Evolutionary conservation across 2,888 invertebrate species (phyloP).

Genomic region (Pyralis farinalis): DNA sequence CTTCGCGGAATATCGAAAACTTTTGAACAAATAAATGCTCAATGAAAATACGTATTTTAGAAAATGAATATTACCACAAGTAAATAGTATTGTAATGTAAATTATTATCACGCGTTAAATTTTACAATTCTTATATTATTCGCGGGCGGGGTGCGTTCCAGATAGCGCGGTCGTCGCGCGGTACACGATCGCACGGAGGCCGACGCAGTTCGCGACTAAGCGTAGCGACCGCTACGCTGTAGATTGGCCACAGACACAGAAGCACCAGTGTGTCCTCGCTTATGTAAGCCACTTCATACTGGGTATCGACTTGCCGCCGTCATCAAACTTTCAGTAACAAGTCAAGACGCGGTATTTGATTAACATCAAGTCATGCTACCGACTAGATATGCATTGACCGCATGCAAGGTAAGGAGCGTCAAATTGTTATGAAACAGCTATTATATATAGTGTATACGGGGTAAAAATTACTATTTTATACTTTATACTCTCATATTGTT

Average conservation of each 20-base stretch:
- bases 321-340: constrained; percentile 33
- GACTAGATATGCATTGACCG: no score
- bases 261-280: constrained; percentile 24
- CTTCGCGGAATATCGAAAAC: constrained; percentile 54
- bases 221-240: constrained; percentile 25
- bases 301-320: constrained; percentile 35
- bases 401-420: no score
- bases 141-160: constrained; percentile 19
- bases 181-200: constrained; percentile 45
- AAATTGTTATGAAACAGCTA: no score
- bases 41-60: not conserved
- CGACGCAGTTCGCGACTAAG: constrained; percentile 58
- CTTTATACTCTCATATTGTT: no score
- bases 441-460: no score
- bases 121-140: not conserved
- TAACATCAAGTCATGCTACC: not conserved
- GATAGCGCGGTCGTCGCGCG: constrained; percentile 15
- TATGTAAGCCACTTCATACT: constrained; percentile 33
- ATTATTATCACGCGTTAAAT: not conserved
- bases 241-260: constrained; percentile 20
- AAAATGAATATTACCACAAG: not conserved
- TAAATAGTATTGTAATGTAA: not conserved
- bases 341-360: constrained; percentile 12
- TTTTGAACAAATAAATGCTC: constrained; percentile 26
- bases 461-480: no score